Percentiles rank a stretch among this genome's conserved stretches.
phyloP scores from a whole-genome alignment of 2,797 vertebrate species.

The Paramormyrops hopkinsi region DNA sequence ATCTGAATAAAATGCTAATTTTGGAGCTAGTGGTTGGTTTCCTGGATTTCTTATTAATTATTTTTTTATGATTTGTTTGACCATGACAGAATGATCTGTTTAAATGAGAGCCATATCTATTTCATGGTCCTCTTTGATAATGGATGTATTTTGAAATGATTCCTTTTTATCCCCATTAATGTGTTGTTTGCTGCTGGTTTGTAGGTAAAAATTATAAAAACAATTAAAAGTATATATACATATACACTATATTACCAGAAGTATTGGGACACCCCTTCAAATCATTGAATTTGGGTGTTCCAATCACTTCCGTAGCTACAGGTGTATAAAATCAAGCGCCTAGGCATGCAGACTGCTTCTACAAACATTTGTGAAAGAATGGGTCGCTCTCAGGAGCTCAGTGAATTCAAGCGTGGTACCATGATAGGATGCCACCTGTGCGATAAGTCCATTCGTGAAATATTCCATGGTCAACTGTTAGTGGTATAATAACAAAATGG shows the following conservation, averaged over 20 bases:
- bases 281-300: not conserved
- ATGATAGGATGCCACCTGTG: no score
- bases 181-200: not conserved
- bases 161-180: not conserved
- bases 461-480: no score
- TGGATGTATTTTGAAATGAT: not conserved
- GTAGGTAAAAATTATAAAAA: not conserved
- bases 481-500: no score
- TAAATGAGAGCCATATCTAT: not conserved
- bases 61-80: not conserved
- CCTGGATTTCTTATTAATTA: constrained; percentile 31
- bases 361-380: no score
- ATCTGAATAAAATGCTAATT: constrained; percentile 86
- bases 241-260: not conserved
- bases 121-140: not conserved
- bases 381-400: no score
- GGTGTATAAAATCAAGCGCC: no score
- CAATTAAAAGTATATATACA: not conserved
- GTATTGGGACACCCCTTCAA: not conserved
- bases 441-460: no score
- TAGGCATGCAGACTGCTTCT: no score
- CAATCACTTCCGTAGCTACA: no score
- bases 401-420: no score
- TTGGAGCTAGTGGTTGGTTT: constrained; percentile 71
- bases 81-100: not conserved